Conservation (phyloP, 2,888 invertebrate genomes). For the Cosmopolites sordidus region DNA sequence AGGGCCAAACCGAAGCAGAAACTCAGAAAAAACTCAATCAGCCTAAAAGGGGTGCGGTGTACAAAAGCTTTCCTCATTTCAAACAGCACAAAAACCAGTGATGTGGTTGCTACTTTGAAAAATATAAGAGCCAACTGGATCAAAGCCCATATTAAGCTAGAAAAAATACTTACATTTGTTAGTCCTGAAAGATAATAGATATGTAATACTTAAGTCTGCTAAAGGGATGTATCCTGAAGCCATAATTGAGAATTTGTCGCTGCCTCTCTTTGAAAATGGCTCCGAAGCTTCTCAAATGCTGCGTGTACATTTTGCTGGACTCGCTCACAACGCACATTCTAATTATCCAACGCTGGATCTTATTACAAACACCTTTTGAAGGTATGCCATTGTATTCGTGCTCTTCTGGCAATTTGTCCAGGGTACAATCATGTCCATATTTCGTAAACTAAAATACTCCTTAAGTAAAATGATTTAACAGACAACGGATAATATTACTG, state of each 20-base stretch:
- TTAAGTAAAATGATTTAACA: too few species aligned
- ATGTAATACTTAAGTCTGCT: constrained; percentile 34
- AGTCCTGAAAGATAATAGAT: too few species aligned
- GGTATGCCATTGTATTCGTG: constrained; percentile 30
- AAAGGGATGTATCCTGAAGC: constrained; percentile 37
- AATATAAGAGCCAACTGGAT: constrained; percentile 33
- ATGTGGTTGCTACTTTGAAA: constrained; percentile 30
- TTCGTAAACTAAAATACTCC: constrained; percentile 30
- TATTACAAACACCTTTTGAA: constrained; percentile 17
- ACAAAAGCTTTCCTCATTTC: constrained; percentile 15
- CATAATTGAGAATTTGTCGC: constrained; percentile 35
- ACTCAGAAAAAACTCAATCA: constrained; percentile 22
- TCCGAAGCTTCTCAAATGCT: constrained; percentile 38
- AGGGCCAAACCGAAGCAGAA: constrained; percentile 29
- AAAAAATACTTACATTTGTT: too few species aligned
- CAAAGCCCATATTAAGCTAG: constrained; percentile 34
- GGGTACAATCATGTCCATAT: constrained; percentile 34
- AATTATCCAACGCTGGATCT: constrained; percentile 29
- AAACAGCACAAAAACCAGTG: constrained; percentile 31
- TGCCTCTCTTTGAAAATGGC: constrained; percentile 37
- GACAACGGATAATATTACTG: too few species aligned
- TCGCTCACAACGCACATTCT: constrained; percentile 33
- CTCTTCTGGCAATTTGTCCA: constrained; percentile 30
- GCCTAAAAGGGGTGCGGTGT: constrained; percentile 10
- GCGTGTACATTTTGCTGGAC: constrained; percentile 35